Conservation (phyloP, 2,113 vertebrate genomes). For the Enhydra lutris region DNA sequence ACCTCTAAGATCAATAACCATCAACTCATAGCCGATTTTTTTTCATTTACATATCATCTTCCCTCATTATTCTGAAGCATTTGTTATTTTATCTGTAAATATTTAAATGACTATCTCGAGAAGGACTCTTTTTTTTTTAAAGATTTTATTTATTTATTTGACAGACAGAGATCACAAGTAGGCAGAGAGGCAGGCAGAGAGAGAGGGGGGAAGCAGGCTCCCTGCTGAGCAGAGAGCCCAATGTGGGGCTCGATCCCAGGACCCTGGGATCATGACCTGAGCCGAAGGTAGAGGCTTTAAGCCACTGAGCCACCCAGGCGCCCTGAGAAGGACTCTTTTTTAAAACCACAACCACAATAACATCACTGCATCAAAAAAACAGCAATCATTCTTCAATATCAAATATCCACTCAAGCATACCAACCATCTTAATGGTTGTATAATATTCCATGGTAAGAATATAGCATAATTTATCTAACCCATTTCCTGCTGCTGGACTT, state of each 20-base stretch:
- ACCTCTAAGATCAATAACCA: not conserved
- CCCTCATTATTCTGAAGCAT: not conserved
- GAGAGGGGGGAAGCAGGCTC: no score
- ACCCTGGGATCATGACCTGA: no score
- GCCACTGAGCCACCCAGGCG: no score
- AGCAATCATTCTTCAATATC: not conserved
- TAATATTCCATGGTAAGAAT: not conserved
- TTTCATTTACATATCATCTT: not conserved
- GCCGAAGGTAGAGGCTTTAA: no score
- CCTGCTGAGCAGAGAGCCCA: no score
- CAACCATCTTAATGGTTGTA: not conserved
- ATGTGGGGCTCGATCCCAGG: no score
- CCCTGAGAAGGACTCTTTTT: not conserved
- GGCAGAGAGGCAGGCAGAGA: no score
- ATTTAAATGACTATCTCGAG: not conserved
- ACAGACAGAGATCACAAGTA: no score
- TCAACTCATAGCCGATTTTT: not conserved
- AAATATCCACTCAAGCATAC: not conserved
- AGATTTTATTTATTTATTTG: no score
- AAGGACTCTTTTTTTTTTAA: not conserved
- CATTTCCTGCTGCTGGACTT: not conserved
- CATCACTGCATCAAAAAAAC: not conserved
- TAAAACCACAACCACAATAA: not conserved
- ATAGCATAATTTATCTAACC: not conserved
- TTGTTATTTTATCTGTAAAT: slow-evolving; percentile 5